Evolutionary conservation across 2,797 vertebrate genomes (phyloP).

Genomic region (Garrulus glandarius): DNA sequence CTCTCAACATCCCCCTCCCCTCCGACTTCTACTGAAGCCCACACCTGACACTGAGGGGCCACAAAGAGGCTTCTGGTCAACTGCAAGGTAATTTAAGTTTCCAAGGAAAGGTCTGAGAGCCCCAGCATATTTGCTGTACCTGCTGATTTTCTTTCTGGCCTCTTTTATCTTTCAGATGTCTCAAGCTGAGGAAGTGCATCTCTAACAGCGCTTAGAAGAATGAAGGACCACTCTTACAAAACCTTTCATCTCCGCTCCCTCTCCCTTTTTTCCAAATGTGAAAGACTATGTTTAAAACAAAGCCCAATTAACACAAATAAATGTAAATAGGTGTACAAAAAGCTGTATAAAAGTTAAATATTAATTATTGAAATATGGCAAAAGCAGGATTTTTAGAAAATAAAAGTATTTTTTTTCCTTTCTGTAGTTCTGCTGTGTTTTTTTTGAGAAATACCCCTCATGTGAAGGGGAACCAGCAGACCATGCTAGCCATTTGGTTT

Average conservation of each 20-base stretch:
- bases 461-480: not conserved
- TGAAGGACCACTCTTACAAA: constrained; percentile 2
- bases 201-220: constrained; percentile 19
- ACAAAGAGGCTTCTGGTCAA: not conserved
- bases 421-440: constrained; percentile 39
- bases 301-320: not conserved
- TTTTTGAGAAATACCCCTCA: not conserved
- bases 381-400: constrained; percentile 52
- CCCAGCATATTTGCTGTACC: not conserved
- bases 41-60: not conserved
- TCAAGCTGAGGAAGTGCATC: not conserved
- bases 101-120: not conserved
- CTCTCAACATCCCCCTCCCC: constrained; percentile 52
- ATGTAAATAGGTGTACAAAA: constrained; percentile 71
- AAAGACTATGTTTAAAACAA: not conserved
- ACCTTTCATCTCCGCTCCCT: not conserved
- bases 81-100: constrained; percentile 25
- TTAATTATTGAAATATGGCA: constrained; percentile 4
- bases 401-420: constrained; percentile 33
- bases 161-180: constrained; percentile 26
- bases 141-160: not conserved
- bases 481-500: not conserved
- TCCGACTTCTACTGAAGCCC: constrained; percentile 41
- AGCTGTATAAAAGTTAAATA: constrained; percentile 31
- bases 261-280: not conserved